A percentile compares a stretch with the other conserved stretches of the same genome.
Evolutionary conservation across 2,113 vertebrate species (phyloP).

Genomic region (Tapirus terrestris): DNA sequence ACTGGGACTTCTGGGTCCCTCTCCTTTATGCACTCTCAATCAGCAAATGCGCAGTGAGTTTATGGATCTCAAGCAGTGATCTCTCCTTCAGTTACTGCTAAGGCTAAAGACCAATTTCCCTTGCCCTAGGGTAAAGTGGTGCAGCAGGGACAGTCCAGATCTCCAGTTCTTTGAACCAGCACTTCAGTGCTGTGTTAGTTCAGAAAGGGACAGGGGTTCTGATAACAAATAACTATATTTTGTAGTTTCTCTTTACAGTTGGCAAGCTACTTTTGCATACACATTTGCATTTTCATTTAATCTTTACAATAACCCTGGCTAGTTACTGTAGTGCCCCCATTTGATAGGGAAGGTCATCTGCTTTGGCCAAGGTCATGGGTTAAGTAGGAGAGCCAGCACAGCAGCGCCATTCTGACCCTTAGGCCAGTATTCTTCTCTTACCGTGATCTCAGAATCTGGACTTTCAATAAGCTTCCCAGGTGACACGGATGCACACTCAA

Average conservation of each 20-base stretch:
- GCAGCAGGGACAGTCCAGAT: background rate
- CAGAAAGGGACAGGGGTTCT: background rate
- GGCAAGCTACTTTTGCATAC: background rate
- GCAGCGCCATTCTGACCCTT: background rate
- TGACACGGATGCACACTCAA: background rate
- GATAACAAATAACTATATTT: background rate
- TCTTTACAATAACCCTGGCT: background rate
- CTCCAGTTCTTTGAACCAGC: background rate
- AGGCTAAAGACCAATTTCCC: background rate
- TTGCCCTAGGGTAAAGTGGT: background rate
- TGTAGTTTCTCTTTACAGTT: background rate
- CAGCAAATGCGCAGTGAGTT: background rate
- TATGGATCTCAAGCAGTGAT: background rate
- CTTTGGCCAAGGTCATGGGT: background rate
- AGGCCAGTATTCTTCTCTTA: background rate
- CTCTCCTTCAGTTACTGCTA: constrained; percentile 12
- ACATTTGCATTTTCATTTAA: background rate
- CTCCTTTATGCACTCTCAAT: background rate
- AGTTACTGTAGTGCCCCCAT: background rate
- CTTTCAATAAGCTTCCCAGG: background rate
- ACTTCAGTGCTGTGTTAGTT: background rate
- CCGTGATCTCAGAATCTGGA: background rate
- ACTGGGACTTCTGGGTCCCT: background rate
- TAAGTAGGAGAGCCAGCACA: background rate
- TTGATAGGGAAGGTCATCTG: background rate